These are phyloP conservation scores for Globodera ellingtonae DNA, from an alignment of 1,140 invertebrate genomes.

Conservation along the genomic window DNA sequence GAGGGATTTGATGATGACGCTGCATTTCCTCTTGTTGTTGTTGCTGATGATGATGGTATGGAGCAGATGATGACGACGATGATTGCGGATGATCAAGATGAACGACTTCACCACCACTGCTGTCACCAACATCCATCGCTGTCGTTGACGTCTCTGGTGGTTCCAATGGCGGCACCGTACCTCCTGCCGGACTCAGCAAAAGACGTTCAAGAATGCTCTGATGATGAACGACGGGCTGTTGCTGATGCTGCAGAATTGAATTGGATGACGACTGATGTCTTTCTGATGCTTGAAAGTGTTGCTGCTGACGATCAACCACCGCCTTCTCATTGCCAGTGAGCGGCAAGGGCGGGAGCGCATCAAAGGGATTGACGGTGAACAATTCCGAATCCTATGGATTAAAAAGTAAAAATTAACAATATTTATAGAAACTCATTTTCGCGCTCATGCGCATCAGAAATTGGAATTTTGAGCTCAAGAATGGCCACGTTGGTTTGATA, in stretches of 20 bases:
- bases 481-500: not conserved
- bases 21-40: not conserved
- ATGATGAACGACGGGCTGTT: not conserved
- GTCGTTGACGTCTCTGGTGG: not conserved
- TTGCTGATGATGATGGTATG: not conserved
- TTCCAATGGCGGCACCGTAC: not conserved
- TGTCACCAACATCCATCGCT: not conserved
- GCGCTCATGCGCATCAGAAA: no score
- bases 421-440: not conserved
- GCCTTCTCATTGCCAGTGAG: not conserved
- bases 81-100: not conserved
- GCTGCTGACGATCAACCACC: no score
- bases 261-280: no score
- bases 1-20: constrained; percentile 1
- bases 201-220: not conserved
- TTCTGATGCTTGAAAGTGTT: not conserved
- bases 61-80: not conserved
- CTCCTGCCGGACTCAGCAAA: constrained; percentile 1
- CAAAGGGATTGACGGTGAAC: constrained; percentile 15
- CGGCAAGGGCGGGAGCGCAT: not conserved
- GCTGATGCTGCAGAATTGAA: not conserved
- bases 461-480: no score
- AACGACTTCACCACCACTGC: not conserved
- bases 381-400: constrained; percentile 13
- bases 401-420: not conserved